Evolutionary conservation across 2,888 invertebrate genomes (phyloP), one percentile per base, ranked within the genome.

Genomic region (Gari tellinella): DNA sequence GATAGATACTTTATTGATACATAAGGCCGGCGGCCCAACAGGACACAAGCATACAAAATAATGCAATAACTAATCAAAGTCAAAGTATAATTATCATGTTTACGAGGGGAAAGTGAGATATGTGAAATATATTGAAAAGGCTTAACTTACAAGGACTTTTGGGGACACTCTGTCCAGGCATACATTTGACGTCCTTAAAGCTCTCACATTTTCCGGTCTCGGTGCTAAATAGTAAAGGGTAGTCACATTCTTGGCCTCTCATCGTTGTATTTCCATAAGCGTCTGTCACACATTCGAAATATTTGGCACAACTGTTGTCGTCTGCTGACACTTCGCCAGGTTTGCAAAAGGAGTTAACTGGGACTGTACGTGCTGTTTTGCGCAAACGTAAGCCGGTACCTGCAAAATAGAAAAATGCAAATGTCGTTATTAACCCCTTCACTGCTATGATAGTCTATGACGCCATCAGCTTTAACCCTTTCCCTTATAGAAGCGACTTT

Each of bases 101-200:
- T n/a, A n/a, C n/a, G n/a, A n/a, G n/a, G n/a, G n/a, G n/a, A n/a
- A n/a, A n/a, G n/a, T n/a, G n/a, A n/a, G n/a, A n/a, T n/a, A n/a
- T n/a, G n/a, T n/a, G n/a, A n/a, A n/a, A n/a, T n/a, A n/a, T n/a
- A n/a, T n/a, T n/a, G n/a, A n/a, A n/a, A n/a, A n/a, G n/a, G n/a
- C n/a, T n/a, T 23, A 7, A 66, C 73, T 64, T 64, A 73, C 73
- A 73, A 38, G 73, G 73, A 52, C 21, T 60, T 51, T 65, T 67
- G 15, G 73, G 73, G 17, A 63, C 61, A 8, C 23, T 58, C 31
- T 66, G 68, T 17, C 51, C 68, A 12, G 14, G 14, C 21, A 37
- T 15, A 37, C 73, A 73, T 2, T 55, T 14, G 5, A 61, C 64
- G 25, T 65, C 46, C 43, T 57, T 63, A 23, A 40, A 73, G 14